Percentiles rank a stretch among this genome's conserved stretches.
These are phyloP conservation scores for Pangasianodon hypophthalmus DNA, from an alignment of 2,113 vertebrate species.

Conservation along the genomic window DNA sequence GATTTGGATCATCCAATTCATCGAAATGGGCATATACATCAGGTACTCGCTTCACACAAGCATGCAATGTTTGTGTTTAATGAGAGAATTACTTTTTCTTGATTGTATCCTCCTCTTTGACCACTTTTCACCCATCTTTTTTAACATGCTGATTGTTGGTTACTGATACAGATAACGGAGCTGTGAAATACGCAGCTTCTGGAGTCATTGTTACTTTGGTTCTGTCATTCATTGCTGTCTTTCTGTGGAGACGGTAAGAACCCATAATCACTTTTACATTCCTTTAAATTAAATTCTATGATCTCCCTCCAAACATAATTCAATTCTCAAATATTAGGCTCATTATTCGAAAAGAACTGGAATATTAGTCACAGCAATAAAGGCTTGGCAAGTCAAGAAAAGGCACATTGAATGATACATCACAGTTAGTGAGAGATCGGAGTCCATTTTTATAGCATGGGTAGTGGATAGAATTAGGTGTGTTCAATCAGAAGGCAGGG, in stretches of 20 bases:
- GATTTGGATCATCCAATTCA: slow-evolving; percentile 20
- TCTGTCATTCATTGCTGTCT: neutral
- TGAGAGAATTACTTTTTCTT: neutral
- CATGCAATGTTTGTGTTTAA: neutral
- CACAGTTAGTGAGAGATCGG: too few species aligned
- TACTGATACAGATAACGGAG: neutral
- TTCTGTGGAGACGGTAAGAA: slow-evolving; percentile 29
- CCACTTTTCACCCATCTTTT: neutral
- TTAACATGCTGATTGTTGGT: neutral
- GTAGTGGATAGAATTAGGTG: neutral
- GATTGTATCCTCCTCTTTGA: neutral
- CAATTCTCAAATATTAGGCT: neutral
- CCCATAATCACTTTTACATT: neutral
- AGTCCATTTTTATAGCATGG: too few species aligned
- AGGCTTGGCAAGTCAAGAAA: neutral
- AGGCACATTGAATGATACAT: too few species aligned
- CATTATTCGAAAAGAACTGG: neutral
- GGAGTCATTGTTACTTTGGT: slow-evolving; percentile 5
- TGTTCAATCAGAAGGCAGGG: too few species aligned
- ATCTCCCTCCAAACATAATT: neutral
- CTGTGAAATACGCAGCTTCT: neutral
- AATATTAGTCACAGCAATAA: neutral
- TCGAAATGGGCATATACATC: neutral
- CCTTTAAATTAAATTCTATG: neutral
- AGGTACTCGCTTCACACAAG: slow-evolving; percentile 11